phyloP scores from a whole-genome alignment of 1,140 invertebrate species.

The Aplysia californica region DNA sequence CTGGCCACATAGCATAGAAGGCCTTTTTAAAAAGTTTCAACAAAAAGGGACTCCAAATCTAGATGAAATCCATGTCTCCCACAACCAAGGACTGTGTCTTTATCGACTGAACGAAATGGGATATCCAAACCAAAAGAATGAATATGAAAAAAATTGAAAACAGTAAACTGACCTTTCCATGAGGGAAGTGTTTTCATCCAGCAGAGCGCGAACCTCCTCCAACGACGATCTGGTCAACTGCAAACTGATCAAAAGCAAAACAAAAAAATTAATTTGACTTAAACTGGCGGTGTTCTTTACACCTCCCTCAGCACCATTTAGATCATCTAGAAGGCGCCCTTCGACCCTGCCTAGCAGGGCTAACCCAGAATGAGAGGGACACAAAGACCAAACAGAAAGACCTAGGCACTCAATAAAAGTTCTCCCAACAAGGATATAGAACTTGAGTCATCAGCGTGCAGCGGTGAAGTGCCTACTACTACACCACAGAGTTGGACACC shows the following conservation, averaged over 20 bases:
- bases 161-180: slow-evolving; percentile 17
- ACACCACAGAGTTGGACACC: background rate
- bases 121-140: background rate
- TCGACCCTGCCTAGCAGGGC: no score
- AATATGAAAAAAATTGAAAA: background rate
- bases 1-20: no score
- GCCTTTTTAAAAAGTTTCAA: no score
- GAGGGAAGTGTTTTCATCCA: slow-evolving; percentile 5
- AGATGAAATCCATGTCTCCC: background rate
- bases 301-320: no score
- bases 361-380: no score
- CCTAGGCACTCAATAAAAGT: no score
- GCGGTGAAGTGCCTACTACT: background rate
- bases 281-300: background rate
- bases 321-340: no score
- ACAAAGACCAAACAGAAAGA: no score
- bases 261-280: background rate
- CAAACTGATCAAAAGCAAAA: slow-evolving; percentile 3
- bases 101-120: background rate
- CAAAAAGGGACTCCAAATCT: background rate
- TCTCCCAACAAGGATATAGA: background rate
- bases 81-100: background rate
- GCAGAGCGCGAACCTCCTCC: slow-evolving; percentile 7
- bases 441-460: background rate
- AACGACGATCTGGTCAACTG: slow-evolving; percentile 9